A percentile compares a stretch with the other conserved stretches of the same genome.
Evolutionary conservation across 2,888 invertebrate genomes (phyloP).

Genomic region (Oxyscelio sp.): DNA sequence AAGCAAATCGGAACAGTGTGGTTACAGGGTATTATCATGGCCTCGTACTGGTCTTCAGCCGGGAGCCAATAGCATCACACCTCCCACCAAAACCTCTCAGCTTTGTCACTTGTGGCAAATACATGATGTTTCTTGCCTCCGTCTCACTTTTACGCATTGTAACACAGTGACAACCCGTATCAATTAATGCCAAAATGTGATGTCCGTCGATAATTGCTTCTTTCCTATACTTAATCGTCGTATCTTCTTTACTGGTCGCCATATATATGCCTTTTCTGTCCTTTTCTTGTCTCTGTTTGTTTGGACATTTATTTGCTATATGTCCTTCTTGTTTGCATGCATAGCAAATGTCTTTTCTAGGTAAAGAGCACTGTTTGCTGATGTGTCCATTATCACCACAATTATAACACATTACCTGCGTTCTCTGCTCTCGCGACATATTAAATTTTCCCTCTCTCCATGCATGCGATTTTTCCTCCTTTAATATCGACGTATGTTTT

Average conservation of each 20-base stretch:
- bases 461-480: not conserved
- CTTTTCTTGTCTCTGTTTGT: not conserved
- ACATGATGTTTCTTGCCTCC: too few species aligned
- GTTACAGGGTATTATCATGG: too few species aligned
- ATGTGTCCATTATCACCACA: not conserved
- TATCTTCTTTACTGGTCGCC: not conserved
- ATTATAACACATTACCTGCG: not conserved
- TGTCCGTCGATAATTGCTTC: not conserved
- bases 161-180: constrained; percentile 2
- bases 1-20: too few species aligned
- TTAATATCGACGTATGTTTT: not conserved
- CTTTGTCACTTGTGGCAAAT: too few species aligned
- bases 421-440: not conserved
- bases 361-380: not conserved
- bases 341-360: not conserved
- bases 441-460: not conserved
- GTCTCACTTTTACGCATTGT: constrained; percentile 9
- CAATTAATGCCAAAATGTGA: not conserved
- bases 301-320: constrained; percentile 5
- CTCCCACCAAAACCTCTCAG: too few species aligned
- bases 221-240: not conserved
- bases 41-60: too few species aligned
- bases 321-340: not conserved
- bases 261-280: not conserved
- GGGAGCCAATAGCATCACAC: too few species aligned